Evolutionary conservation across 2,888 invertebrate genomes (phyloP), one percentile per base, ranked within the genome.

Genomic region (Drosophila maculinotata): DNA sequence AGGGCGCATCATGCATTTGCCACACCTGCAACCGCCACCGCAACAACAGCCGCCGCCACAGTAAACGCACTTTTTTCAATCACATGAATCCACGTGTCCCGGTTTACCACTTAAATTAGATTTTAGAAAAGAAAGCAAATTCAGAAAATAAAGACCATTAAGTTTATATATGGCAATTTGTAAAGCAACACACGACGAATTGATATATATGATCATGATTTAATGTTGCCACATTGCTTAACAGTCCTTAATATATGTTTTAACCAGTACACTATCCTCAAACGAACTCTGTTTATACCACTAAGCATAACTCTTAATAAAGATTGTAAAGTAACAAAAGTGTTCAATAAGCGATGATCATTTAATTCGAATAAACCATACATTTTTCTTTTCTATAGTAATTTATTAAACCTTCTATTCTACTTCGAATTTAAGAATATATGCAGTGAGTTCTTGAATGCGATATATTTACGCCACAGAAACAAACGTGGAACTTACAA

Each of bases 1-100:
- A 4, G 68, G 66, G 17, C 63, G 66, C 5, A 44, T 80, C 2
- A 59, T 68, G 66, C 86, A 86, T 45, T 45, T 87, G 38, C 74
- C 69, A 6, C 39, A 69, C 25, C 12, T 62, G 23, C 59, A 59
- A 7, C 57, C 4, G 4, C 20, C 20, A 20, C 20, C 20, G n/a
- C 59, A 41, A 2, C 39, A 30, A 6, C 72, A 36, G 17, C 54
- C 33, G 15, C 52, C 52, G 31, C 51, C 23, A 25, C 54, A 51
- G 49, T 47, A 81, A 39, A 41, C 45, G 49, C 20, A 14, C 8
- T 26, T 39, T 45, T 62, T 38, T 8, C n/a, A 38, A 49, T 26
- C 5, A 2, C n/a, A 44, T 8, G 9, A 31, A 47, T 44, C 12
- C 45, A 56, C 56, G n/a, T 44, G 28, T 14, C 45, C 49, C 25